A percentile compares a stretch with the other conserved stretches of the same genome.
phyloP scores from a whole-genome alignment of 2,888 invertebrate species.

The Epirrhoe tristata region DNA sequence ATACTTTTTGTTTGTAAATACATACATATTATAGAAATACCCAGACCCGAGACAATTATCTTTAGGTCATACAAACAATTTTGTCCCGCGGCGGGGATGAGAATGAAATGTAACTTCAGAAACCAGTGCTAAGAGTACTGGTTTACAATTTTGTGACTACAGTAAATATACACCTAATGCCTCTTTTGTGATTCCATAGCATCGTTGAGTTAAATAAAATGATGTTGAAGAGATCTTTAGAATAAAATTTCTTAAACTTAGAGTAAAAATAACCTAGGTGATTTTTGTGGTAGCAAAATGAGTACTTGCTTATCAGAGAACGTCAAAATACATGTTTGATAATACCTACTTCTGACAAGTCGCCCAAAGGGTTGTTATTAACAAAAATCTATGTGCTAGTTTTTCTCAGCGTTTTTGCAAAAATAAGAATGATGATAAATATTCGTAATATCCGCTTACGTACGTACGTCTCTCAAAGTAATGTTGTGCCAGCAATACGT shows the following conservation, averaged over 20 bases:
- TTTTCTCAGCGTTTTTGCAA: not conserved
- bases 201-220: constrained; percentile 2
- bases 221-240: not conserved
- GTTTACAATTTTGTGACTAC: not conserved
- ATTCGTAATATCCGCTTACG: constrained; percentile 21
- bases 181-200: constrained; percentile 1
- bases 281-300: no score
- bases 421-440: not conserved
- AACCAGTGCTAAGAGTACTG: not conserved
- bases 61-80: no score
- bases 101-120: not conserved
- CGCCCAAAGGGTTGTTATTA: no score
- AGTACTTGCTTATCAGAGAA: no score
- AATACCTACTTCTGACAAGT: no score
- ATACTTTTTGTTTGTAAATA: no score
- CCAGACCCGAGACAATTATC: no score
- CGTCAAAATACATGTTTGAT: not conserved
- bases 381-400: not conserved
- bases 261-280: no score
- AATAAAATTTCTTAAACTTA: not conserved
- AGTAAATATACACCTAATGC: not conserved
- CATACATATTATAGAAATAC: no score
- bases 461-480: constrained; percentile 42
- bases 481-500: constrained; percentile 52
- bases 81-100: no score